Conservation (phyloP, 2,888 invertebrate genomes). For the Euplexia lucipara region DNA sequence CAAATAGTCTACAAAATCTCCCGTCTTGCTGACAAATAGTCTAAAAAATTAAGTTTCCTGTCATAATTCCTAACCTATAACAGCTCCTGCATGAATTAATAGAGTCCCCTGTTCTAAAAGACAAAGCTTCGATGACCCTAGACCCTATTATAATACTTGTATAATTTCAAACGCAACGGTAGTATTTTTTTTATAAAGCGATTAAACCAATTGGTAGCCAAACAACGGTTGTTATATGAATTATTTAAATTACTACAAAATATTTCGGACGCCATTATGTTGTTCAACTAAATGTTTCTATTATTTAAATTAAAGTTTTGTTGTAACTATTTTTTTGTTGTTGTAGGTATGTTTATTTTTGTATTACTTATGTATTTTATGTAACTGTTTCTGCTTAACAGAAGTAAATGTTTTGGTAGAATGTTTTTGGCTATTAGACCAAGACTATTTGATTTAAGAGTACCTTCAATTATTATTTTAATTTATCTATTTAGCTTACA, state of each 20-base stretch:
- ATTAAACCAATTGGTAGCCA: constrained; percentile 68
- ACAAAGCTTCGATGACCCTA: constrained; percentile 35
- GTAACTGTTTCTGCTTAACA: not conserved
- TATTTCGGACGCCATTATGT: constrained; percentile 53
- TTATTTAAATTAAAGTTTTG: constrained; percentile 62
- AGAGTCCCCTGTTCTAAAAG: not conserved
- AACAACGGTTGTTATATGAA: constrained; percentile 65
- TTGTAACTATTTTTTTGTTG: constrained; percentile 22
- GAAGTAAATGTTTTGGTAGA: constrained; percentile 6
- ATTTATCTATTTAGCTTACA: no score
- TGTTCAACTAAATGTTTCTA: constrained; percentile 66
- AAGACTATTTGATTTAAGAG: no score
- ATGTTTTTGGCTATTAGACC: not conserved
- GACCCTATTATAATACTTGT: constrained; percentile 38
- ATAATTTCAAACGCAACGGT: constrained; percentile 67
- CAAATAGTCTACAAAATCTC: no score
- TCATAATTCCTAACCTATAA: no score
- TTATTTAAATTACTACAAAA: constrained; percentile 71
- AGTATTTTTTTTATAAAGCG: constrained; percentile 73
- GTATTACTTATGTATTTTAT: not conserved
- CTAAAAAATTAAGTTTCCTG: no score
- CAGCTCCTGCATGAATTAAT: not conserved
- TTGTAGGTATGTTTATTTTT: constrained; percentile 19
- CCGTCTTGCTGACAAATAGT: no score
- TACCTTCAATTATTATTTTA: not conserved